These are phyloP conservation scores for Homalodisca vitripennis DNA, from an alignment of 1,140 invertebrate genomes.

Conservation along the genomic window DNA sequence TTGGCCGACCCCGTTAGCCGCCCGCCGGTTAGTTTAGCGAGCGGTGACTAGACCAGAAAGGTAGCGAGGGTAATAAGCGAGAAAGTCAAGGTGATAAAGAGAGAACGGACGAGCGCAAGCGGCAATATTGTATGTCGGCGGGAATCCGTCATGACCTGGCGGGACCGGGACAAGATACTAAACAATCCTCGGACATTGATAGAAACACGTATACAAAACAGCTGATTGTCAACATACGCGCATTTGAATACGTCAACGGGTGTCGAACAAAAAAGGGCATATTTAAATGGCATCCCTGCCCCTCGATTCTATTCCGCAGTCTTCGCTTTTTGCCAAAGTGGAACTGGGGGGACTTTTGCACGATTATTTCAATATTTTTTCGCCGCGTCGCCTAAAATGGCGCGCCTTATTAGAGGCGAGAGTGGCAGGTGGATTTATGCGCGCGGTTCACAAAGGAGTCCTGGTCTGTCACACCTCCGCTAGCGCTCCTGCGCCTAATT, in stretches of 20 bases:
- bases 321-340: constrained; percentile 17
- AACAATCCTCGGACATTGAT: constrained; percentile 19
- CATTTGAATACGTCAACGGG: constrained; percentile 24
- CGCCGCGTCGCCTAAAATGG: background rate
- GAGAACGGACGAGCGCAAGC: background rate
- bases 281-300: constrained; percentile 15
- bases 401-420: background rate
- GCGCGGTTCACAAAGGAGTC: background rate
- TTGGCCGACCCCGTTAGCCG: no score
- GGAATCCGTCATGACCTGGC: background rate
- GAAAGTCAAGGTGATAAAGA: background rate
- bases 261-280: constrained; percentile 16
- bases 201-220: constrained; percentile 24
- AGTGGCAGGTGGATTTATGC: constrained; percentile 23
- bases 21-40: no score
- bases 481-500: background rate
- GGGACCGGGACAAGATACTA: no score
- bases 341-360: constrained; percentile 8
- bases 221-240: constrained; percentile 19
- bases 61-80: background rate
- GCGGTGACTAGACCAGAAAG: background rate
- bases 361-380: constrained; percentile 26
- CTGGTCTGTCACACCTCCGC: constrained; percentile 7
- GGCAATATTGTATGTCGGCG: background rate
- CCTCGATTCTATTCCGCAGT: no score